A percentile compares a stretch with the other conserved stretches of the same genome.
Evolutionary conservation across 2,113 vertebrate genomes (phyloP).

Genomic region (Ptilonorhynchus violaceus): DNA sequence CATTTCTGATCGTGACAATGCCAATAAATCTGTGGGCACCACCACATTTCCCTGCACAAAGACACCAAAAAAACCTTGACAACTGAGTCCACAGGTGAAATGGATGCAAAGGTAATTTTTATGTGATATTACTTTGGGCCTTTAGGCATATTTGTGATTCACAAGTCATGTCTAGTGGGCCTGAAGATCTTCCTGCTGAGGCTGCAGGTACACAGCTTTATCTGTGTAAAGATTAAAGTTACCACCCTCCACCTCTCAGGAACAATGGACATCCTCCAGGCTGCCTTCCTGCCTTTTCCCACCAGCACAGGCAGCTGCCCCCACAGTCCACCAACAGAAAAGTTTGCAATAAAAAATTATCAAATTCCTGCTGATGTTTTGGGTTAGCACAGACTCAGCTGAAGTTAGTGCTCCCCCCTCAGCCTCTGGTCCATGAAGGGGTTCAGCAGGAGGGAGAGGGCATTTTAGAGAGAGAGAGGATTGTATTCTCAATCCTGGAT

Average conservation of each 20-base stretch:
- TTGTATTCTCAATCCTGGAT: not conserved
- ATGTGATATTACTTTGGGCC: not conserved
- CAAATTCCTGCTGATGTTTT: not conserved
- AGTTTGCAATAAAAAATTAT: not conserved
- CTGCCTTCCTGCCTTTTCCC: not conserved
- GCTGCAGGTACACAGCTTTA: not conserved
- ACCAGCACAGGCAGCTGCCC: accelerated
- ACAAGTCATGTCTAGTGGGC: not conserved
- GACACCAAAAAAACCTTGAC: not conserved
- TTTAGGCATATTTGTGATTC: not conserved
- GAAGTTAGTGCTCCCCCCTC: not conserved
- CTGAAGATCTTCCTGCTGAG: not conserved
- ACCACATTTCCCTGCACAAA: not conserved
- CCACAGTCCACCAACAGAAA: not conserved
- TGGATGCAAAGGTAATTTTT: not conserved
- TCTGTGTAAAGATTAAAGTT: not conserved
- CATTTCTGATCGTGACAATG: not conserved
- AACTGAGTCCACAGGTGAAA: not conserved
- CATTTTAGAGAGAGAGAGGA: not conserved
- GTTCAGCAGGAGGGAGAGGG: not conserved
- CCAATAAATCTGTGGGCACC: not conserved
- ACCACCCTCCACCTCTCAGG: not conserved
- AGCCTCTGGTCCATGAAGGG: accelerated
- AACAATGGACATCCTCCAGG: accelerated
- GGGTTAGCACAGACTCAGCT: not conserved